phyloP scores from a whole-genome alignment of 1,140 invertebrate species.

The Pygmarrhopalites habei region DNA sequence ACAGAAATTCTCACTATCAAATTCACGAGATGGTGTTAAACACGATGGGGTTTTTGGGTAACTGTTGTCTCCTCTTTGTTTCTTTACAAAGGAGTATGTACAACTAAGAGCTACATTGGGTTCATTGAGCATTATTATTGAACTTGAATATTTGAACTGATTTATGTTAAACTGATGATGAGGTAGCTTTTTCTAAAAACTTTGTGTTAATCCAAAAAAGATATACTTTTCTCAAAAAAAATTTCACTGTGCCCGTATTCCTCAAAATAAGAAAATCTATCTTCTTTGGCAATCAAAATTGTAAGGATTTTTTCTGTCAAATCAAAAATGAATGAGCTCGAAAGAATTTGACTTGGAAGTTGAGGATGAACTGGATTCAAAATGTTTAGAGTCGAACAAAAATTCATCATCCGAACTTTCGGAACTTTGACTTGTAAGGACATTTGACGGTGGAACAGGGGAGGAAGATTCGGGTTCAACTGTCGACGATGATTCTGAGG shows the following conservation, averaged over 20 bases:
- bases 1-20: no score
- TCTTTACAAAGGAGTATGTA: no score
- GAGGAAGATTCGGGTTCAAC: slow-evolving; percentile 31
- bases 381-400: slow-evolving; percentile 35
- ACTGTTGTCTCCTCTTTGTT: no score
- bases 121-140: no score
- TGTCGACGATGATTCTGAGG: no score
- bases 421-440: slow-evolving; percentile 20
- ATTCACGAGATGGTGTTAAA: no score
- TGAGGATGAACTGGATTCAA: slow-evolving; percentile 30
- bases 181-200: not conserved
- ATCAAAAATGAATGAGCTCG: slow-evolving; percentile 23
- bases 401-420: slow-evolving; percentile 35
- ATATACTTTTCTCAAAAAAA: not conserved
- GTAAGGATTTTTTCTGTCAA: not conserved
- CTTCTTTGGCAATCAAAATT: not conserved
- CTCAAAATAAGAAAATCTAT: not conserved
- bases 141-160: not conserved
- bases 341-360: slow-evolving; percentile 33
- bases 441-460: slow-evolving; percentile 8
- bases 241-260: not conserved
- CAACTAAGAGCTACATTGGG: no score
- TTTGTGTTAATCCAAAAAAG: not conserved
- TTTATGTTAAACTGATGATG: not conserved
- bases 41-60: no score